Percentiles rank a stretch among this genome's conserved stretches.
phyloP scores from a whole-genome alignment of 2,113 vertebrate species.

The Castor canadensis region DNA sequence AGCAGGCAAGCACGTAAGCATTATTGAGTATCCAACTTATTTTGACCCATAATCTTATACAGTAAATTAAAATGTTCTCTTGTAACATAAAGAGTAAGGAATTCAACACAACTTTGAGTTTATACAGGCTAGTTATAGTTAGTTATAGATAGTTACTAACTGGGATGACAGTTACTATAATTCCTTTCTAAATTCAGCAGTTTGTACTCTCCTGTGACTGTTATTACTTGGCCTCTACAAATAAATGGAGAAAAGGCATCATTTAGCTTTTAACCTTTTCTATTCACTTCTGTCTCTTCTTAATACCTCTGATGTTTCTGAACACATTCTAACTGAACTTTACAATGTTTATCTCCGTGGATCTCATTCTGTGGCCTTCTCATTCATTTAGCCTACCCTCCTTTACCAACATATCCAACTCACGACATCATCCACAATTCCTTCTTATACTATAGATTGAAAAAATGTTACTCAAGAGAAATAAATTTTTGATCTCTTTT shows the following conservation, averaged over 20 bases:
- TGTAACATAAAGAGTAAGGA: neutral
- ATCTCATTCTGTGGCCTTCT: neutral
- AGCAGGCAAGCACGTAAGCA: neutral
- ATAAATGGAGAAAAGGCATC: conserved; percentile 54
- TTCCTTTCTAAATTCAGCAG: conserved; percentile 10
- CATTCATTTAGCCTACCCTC: neutral
- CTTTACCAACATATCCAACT: neutral
- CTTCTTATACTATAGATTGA: neutral
- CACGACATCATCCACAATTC: neutral
- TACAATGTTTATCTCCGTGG: neutral
- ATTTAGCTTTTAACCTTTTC: conserved; percentile 33
- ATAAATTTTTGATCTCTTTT: neutral
- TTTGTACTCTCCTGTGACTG: neutral
- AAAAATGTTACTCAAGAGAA: neutral
- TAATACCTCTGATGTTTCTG: conserved; percentile 1
- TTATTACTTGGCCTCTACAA: conserved; percentile 16
- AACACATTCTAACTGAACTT: conserved; percentile 32
- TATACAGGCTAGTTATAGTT: too few species aligned
- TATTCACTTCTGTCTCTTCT: conserved; percentile 34
- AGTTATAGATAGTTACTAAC: neutral
- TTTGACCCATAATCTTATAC: neutral
- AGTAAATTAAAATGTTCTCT: neutral
- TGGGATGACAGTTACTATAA: neutral
- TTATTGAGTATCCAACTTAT: conserved; percentile 34
- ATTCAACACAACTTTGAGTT: neutral